Evolutionary conservation across 2,888 invertebrate species (phyloP), one percentile per base, ranked within the genome.

Genomic region (Drosophila flavopinicola): DNA sequence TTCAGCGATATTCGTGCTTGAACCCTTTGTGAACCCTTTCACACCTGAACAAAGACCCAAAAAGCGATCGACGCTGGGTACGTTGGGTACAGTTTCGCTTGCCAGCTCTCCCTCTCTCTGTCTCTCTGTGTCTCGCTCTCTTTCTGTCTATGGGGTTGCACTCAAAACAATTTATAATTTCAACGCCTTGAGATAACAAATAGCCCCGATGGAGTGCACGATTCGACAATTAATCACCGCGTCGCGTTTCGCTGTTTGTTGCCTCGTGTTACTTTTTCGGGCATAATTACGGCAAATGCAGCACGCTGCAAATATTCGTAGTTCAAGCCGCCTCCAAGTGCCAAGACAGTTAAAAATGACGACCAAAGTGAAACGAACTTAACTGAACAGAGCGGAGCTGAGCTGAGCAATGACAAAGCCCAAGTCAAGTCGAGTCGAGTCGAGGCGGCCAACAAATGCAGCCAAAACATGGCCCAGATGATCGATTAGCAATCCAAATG

Each of bases 181-280:
- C 83, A 83, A 84, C 83, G 83, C 83, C 83, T 83, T 82, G 61
- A 83, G 83, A 84, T 83, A 83, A 82, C 84, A 82, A 82, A 82
- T 84, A 84, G 80, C 82, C 80, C 68, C 75, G 65, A 72, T 69
- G 60, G 75, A 73, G 68, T 76, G 82, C 83, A 84, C 84, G 82
- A 83, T 82, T 83, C 79, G 66, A 78, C 84, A 83, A 83, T 83
- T 83, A 84, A 83, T 82, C 82, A 82, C 57, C 75, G 75, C 66
- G 78, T 77, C 75, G 77, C 77, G 79, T 71, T 75, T 75, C 52
- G 66, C 51, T 20, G 42, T 66, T 73, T 70, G 53, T 63, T 74
- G 63, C 48, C 69, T 73, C 73, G 73, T 66, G 73, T 73, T 73
- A 73, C 73, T 54, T 75, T 79, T 82, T 82, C 66, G 75, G 75